Conservation (phyloP, 2,113 vertebrate species). For the Bombycilla garrulus region DNA sequence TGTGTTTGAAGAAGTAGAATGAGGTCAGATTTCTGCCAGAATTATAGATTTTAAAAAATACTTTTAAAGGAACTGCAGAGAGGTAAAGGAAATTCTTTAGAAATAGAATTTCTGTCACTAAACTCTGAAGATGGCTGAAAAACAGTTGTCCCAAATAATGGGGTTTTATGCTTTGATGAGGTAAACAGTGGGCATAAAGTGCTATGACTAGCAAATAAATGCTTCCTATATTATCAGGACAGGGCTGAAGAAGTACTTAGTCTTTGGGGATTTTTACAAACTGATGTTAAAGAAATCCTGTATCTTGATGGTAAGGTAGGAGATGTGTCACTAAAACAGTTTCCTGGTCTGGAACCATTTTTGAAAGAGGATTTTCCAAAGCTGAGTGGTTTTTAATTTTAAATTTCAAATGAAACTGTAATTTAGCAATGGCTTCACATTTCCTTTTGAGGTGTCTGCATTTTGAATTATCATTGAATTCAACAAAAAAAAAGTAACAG, state of each 20-base stretch:
- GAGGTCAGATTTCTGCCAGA: neutral
- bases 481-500: neutral
- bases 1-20: neutral
- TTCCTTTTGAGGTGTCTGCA: neutral
- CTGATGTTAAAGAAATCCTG: neutral
- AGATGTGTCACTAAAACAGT: neutral
- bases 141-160: neutral
- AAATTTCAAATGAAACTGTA: neutral
- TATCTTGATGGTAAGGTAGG: neutral
- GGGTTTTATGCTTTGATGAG: conserved; percentile 10
- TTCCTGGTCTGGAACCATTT: neutral
- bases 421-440: neutral
- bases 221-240: conserved; percentile 25
- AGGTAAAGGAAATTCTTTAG: neutral
- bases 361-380: neutral
- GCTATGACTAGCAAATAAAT: conserved; percentile 10
- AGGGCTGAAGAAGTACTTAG: neutral
- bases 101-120: neutral
- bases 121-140: neutral
- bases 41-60: neutral
- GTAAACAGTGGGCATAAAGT: neutral
- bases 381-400: neutral
- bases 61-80: neutral
- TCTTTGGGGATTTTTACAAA: conserved; percentile 28
- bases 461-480: neutral